Base-by-base conservation (phyloP, 37 sponge, comb jelly and placozoan genomes). In the Corticium candelabrum region DNA sequence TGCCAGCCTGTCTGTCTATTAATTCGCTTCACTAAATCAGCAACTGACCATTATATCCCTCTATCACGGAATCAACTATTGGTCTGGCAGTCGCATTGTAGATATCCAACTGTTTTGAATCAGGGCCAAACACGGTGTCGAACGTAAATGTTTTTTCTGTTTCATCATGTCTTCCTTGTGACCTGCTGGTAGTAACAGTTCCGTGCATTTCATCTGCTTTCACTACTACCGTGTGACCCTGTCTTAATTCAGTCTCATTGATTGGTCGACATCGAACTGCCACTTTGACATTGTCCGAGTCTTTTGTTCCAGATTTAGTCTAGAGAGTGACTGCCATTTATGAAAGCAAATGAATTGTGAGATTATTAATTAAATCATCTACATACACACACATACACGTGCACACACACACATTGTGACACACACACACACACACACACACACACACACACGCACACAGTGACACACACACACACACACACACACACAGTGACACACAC, bases 1-100 rank as follows among this genome's bases (percentile, higher is more conserved):
- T n/a, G 27, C n/a, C n/a, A n/a, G n/a, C n/a, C n/a, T n/a, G n/a
- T n/a, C n/a, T n/a, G n/a, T n/a, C n/a, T n/a, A n/a, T n/a, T n/a
- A n/a, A n/a, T n/a, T n/a, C n/a, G n/a, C n/a, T n/a, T n/a, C n/a
- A n/a, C n/a, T n/a, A n/a, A n/a, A n/a, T n/a, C n/a, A n/a, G n/a
- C n/a, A n/a, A n/a, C n/a, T n/a, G n/a, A 93, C 99, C 99, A 82
- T 97, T 97, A 77, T 91, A 97, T 31, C 99, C 99, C 68, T 97
- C 94, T 68, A 97, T 81, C 1, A 97, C 99, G 56, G 85, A 87
- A 41, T 97, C 90, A 35, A 93, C 92, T 35, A 97, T 97, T 15
- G 90, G 93, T 40, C 99, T 35, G 1, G 99, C 94, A 37, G 90
- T 89, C 67, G 86, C 85, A 41, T 90, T 97, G 80, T 93, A 97